phyloP scores from a whole-genome alignment of 2,797 vertebrate species.

The Novumbra hubbsi region DNA sequence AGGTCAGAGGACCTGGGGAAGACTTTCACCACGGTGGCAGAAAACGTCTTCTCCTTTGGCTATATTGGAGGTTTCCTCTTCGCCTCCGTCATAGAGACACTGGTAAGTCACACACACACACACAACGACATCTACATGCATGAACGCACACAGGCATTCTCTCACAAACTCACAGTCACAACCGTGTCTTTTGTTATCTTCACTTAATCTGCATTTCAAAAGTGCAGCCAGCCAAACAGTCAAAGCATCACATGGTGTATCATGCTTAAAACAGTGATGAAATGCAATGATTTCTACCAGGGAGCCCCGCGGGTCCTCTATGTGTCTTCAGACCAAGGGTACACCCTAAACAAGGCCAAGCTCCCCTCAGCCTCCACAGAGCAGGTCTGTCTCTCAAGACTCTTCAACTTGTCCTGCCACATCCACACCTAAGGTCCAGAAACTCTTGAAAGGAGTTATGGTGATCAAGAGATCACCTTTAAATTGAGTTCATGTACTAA shows the following conservation, averaged over 20 bases:
- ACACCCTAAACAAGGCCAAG: slow-evolving; percentile 72
- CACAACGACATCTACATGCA: background rate
- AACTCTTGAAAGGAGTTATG: no score
- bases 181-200: background rate
- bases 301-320: slow-evolving; percentile 77
- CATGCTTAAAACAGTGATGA: background rate
- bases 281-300: slow-evolving; percentile 44
- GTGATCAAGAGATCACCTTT: no score
- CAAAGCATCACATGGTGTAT: background rate
- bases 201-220: background rate
- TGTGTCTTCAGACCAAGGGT: slow-evolving; percentile 78
- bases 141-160: background rate
- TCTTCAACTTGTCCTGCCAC: background rate
- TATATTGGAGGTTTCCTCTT: slow-evolving; percentile 80
- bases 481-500: no score
- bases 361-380: slow-evolving; percentile 78
- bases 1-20: slow-evolving; percentile 74
- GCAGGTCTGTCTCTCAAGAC: slow-evolving; percentile 60
- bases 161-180: background rate
- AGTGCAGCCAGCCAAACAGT: background rate
- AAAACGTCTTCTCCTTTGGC: slow-evolving; percentile 78
- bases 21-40: slow-evolving; percentile 68
- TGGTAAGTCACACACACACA: slow-evolving; percentile 50
- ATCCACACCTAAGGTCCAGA: no score
- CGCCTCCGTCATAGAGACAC: slow-evolving; percentile 78